Base-by-base conservation (phyloP, 2,113 vertebrate genomes). In the Sinocyclocheilus maitianheensis region DNA sequence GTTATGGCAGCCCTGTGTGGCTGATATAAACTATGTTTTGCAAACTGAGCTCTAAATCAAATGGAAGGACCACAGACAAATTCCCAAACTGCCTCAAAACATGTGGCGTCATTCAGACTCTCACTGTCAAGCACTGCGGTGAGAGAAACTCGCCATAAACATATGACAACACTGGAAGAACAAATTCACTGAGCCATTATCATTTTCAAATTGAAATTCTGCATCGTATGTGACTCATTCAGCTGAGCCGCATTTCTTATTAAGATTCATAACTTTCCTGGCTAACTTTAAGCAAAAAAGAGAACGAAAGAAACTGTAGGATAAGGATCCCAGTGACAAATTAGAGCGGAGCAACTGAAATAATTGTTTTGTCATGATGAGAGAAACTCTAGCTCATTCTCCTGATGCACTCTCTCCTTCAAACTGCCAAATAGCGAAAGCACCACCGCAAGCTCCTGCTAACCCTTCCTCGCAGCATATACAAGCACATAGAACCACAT, bases 401-500 rank as follows among this genome's bases (percentile, higher is more conserved):
- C 93, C 92, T 94, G 92, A 92, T 94, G 91, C 93, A 62, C 93
- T 93, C 91, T 94, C 92, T 93, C 88, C 86, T 87, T 88, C 87
- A 92, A 94, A 93, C 92, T 92, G 84, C 87, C 69, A 84, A 92
- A 67, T 4, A 84, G 81, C 87, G 87, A 93, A 88, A 92, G 90
- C 87, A 86, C 85, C 89, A 91, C 94, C 94, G 86, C 94, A 95
- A 90, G 90, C 90, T 92, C 91, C 91, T 90, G 91, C 93, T 92
- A 92, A 90, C 90, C 90, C 90, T 91, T 92, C 92, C 91, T 89
- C 91, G 89, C 85, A 85, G 91, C 92, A 92, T 88, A 92, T 89
- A 93, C 89, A 89, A 93, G 93, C 92, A 91, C 90, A 87, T 85
- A 93, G 93, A 95, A 94, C 94, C 95, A 95, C 94, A 95, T 95